Percentiles rank a stretch among this genome's conserved stretches.
Conservation (phyloP, 2,113 vertebrate species). For the Spilogale gracilis region DNA sequence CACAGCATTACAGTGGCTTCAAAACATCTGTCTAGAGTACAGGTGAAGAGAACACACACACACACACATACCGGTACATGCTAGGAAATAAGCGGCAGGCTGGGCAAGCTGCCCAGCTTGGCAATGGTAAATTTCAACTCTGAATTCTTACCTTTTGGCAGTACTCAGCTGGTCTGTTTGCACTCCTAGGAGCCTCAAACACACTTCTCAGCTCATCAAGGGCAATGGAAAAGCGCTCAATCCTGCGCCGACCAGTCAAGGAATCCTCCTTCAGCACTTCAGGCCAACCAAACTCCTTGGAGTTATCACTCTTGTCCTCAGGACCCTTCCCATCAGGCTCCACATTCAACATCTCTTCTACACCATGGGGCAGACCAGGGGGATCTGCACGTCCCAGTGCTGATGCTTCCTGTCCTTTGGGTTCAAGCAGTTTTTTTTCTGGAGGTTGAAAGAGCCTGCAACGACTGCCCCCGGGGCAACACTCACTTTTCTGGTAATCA, state of each 20-base stretch:
- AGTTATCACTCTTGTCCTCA: not conserved
- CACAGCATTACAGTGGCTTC: not conserved
- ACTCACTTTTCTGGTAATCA: slow-evolving; percentile 41
- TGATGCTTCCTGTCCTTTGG: not conserved
- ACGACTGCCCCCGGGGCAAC: not conserved
- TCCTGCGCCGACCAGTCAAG: slow-evolving; percentile 56
- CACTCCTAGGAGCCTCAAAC: slow-evolving; percentile 84
- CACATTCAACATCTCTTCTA: not conserved
- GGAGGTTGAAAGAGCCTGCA: not conserved
- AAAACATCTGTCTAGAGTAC: not conserved
- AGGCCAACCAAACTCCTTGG: not conserved
- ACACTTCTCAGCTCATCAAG: slow-evolving; percentile 88
- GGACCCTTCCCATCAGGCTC: not conserved
- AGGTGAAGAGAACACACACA: not conserved
- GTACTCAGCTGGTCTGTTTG: not conserved
- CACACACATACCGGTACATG: not conserved
- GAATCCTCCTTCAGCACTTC: slow-evolving; percentile 79
- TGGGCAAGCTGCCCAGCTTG: not conserved
- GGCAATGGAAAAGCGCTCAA: slow-evolving; percentile 82
- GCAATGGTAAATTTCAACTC: not conserved
- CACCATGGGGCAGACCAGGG: not conserved
- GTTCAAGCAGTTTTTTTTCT: slow-evolving; percentile 29
- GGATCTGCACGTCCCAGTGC: not conserved
- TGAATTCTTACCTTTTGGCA: slow-evolving; percentile 82
- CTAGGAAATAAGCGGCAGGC: not conserved